These are phyloP conservation scores for Dicycla oo DNA, from an alignment of 2,888 invertebrate genomes.

Conservation along the genomic window DNA sequence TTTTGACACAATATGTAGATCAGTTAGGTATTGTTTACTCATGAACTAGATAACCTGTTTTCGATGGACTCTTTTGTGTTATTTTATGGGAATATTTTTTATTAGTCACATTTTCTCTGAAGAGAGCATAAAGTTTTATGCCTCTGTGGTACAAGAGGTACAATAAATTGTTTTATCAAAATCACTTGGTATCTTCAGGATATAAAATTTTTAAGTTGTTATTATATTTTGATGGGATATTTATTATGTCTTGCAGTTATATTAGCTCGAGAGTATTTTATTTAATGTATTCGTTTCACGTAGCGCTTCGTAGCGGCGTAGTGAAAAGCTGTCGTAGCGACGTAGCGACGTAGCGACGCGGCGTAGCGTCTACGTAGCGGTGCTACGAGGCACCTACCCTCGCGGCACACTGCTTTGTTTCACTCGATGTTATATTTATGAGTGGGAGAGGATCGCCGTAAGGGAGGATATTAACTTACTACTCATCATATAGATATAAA, in stretches of 20 bases:
- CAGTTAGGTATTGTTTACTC: conserved; percentile 7
- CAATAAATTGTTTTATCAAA: conserved; percentile 54
- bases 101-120: conserved; percentile 45
- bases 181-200: conserved; percentile 29
- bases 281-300: conserved; percentile 23
- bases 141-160: conserved; percentile 16
- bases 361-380: conserved; percentile 54
- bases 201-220: conserved; percentile 42
- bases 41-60: conserved; percentile 5
- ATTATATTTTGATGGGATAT: conserved; percentile 25
- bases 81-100: conserved; percentile 51
- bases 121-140: conserved; percentile 50
- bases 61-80: conserved; percentile 25
- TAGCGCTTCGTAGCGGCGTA: conserved; percentile 50
- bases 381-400: conserved; percentile 61
- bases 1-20: conserved; percentile 6
- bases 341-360: conserved; percentile 20
- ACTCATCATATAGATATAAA: background rate
- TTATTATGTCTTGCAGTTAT: conserved; percentile 12
- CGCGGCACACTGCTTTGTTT: conserved; percentile 43
- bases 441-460: background rate
- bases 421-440: conserved; percentile 40
- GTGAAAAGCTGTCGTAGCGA: conserved; percentile 49
- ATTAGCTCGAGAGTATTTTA: conserved; percentile 12
- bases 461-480: background rate